A percentile compares a stretch with the other conserved stretches of the same genome.
phyloP scores from a whole-genome alignment of 2,888 invertebrate genomes.

The Dynastes hyllus region DNA sequence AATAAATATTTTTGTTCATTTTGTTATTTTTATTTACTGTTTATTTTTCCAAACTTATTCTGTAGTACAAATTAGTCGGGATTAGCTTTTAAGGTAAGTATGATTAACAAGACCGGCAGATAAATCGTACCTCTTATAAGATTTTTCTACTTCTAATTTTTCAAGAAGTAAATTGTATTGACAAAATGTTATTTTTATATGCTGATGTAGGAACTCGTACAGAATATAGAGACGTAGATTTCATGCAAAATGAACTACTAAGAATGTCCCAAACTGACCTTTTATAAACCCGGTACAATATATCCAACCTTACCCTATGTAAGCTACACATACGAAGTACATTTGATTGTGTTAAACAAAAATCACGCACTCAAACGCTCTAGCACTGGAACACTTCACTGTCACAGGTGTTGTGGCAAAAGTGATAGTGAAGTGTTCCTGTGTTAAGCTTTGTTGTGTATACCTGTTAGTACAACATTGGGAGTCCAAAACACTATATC shows the following conservation, averaged over 20 bases:
- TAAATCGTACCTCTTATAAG: not conserved
- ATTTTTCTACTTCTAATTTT: not conserved
- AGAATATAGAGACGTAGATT: too few species aligned
- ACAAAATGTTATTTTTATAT: not conserved
- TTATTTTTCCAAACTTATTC: too few species aligned
- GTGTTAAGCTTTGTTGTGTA: too few species aligned
- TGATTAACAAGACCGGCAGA: not conserved
- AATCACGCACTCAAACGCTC: not conserved
- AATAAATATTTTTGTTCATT: too few species aligned
- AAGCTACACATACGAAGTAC: not conserved
- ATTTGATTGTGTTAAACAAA: not conserved
- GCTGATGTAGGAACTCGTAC: not conserved
- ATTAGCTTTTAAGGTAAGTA: too few species aligned
- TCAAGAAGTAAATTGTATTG: not conserved
- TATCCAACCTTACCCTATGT: too few species aligned
- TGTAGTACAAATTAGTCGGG: too few species aligned
- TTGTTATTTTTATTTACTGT: too few species aligned
- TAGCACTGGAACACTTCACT: not conserved
- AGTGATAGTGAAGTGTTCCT: not conserved
- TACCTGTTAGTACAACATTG: constrained; percentile 41
- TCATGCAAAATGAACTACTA: too few species aligned
- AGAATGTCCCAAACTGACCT: too few species aligned
- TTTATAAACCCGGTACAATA: too few species aligned
- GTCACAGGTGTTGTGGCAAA: not conserved
- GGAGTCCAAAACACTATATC: constrained; percentile 49